Evolutionary conservation across 2,888 invertebrate genomes (phyloP).

Genomic region (Lepidocyrtinus sp.): DNA sequence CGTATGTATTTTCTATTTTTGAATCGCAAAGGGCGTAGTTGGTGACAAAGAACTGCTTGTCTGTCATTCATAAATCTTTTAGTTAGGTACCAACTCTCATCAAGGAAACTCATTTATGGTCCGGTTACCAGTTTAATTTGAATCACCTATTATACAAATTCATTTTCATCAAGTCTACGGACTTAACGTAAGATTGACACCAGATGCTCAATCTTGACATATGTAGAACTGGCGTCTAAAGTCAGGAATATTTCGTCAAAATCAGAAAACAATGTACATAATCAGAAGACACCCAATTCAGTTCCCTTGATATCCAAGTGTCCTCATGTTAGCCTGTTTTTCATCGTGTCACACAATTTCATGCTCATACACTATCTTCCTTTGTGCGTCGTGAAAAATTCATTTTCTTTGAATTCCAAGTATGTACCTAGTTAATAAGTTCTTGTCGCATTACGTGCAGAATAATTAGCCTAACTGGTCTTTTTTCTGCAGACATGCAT

Average conservation of each 20-base stretch:
- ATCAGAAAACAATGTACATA: neutral
- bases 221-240: no score
- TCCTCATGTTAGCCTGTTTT: neutral
- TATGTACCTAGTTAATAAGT: neutral
- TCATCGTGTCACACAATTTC: neutral
- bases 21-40: neutral
- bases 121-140: neutral
- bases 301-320: neutral
- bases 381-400: neutral
- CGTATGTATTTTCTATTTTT: neutral
- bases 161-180: neutral
- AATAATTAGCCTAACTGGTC: slow-evolving; percentile 44
- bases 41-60: neutral
- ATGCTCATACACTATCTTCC: slow-evolving; percentile 1
- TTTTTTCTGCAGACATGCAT: slow-evolving; percentile 53
- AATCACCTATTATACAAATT: neutral
- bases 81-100: neutral
- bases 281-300: neutral
- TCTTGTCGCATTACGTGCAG: neutral
- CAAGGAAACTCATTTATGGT: slow-evolving; percentile 6
- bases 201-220: no score
- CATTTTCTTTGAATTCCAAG: neutral
- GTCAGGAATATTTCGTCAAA: neutral
- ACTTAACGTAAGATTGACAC: neutral
- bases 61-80: neutral